Evolutionary conservation across 1,140 invertebrate species (phyloP), one percentile per base, ranked within the genome.

Genomic region (Sarcophaga peregrina): DNA sequence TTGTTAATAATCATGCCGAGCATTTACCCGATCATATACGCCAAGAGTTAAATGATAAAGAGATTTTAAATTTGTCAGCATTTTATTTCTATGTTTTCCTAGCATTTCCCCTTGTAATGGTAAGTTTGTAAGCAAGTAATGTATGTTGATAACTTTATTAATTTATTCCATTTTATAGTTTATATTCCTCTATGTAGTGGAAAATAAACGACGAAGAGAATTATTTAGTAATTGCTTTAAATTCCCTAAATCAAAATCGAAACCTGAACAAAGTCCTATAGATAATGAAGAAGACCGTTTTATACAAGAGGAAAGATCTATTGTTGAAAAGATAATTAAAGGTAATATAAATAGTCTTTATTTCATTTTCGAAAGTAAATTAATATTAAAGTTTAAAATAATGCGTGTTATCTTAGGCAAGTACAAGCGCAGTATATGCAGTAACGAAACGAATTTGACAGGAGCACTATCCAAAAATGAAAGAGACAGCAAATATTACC

Each of bases 71-170:
- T 45, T 83, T 85, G 1, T 13, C 73, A n/a, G 78, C 37, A 25
- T 90, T 90, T 81, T 90, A 87, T 80, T 62, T 78, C 0, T 86
- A 90, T 82, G 87, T 87, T 0, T 58, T 82, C 0, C 17, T 83
- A 20, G 83, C 88, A 4, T 85, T 78, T 46, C 25, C 78, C 17
- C 6, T 85, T 11, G 8, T 76, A 11, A 58, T 74, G 84, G 84
- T 84, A 76, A 74, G 82, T 72, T n/a, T 50, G 52, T 25, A 81
- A 9, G 45, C 37, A 46, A 15, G 46, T 13, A 74, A 58, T 46
- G n/a, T 52, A 10, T n/a, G 10, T 7, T 81, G 8, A 20, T 73
- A 81, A 47, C 54, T 37, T 47, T 47, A 17, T n/a, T 72, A 68
- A 75, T 50, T 74, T 80, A 25, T 17, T 20, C 15, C n/a, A 62